Evolutionary conservation across 1,140 invertebrate species (phyloP).

Genomic region (Drosophila athabasca): DNA sequence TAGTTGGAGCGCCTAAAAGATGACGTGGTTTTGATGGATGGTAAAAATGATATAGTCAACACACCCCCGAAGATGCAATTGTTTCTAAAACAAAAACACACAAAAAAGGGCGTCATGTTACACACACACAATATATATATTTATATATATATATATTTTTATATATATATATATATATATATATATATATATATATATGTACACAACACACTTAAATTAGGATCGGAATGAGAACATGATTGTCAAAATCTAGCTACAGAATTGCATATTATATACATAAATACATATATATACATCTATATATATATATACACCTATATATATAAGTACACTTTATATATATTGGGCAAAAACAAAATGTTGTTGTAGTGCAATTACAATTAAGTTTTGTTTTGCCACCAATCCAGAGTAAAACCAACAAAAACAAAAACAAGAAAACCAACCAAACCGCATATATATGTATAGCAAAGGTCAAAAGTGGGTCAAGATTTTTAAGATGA

Average conservation of each 20-base stretch:
- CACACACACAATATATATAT: constrained; percentile 35
- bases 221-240: constrained; percentile 44
- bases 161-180: constrained; percentile 37
- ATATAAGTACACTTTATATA: constrained; percentile 68
- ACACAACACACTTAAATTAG: constrained; percentile 39
- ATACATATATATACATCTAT: constrained; percentile 40
- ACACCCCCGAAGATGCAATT: constrained; percentile 19
- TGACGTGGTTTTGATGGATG: constrained; percentile 1
- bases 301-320: constrained; percentile 52
- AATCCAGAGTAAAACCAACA: constrained; percentile 29
- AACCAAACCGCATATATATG: constrained; percentile 26
- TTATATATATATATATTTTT: constrained; percentile 36
- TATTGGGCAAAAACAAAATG: constrained; percentile 77
- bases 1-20: constrained; percentile 45
- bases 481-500: constrained; percentile 71
- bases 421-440: constrained; percentile 4
- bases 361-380: constrained; percentile 81
- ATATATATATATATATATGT: constrained; percentile 32
- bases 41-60: not conserved
- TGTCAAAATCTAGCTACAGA: constrained; percentile 78
- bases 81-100: constrained; percentile 73
- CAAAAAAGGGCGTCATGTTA: constrained; percentile 46
- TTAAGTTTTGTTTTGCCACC: constrained; percentile 81
- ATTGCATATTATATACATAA: constrained; percentile 79
- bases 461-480: constrained; percentile 57